These are phyloP conservation scores for Hydroisotoma schaefferi DNA, from an alignment of 2,888 invertebrate species.

Conservation along the genomic window DNA sequence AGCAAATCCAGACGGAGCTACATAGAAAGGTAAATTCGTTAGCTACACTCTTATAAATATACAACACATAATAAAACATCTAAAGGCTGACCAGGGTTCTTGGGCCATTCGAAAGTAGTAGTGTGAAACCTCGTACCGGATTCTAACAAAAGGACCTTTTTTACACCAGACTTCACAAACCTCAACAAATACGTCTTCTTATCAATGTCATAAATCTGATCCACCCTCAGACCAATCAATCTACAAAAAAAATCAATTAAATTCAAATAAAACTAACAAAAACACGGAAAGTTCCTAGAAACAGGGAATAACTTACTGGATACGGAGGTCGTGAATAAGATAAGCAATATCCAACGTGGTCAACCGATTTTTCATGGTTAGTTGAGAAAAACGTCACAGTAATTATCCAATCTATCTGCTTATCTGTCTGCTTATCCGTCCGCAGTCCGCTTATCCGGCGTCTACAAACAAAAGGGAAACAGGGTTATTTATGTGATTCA, in stretches of 20 bases:
- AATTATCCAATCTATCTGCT: too few species aligned
- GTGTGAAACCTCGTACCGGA: conserved; percentile 91
- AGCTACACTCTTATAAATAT: neutral
- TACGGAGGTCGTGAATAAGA: conserved; percentile 73
- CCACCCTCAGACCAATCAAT: conserved; percentile 84
- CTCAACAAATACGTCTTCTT: conserved; percentile 91
- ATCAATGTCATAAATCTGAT: conserved; percentile 97
- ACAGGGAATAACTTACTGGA: too few species aligned
- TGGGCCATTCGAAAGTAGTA: conserved; percentile 97
- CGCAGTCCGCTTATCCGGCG: too few species aligned
- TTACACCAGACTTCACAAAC: conserved; percentile 78
- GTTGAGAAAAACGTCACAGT: too few species aligned
- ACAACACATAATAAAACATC: too few species aligned
- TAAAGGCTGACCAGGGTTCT: conserved; percentile 62
- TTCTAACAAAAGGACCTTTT: conserved; percentile 82
- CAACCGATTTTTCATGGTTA: conserved; percentile 84
- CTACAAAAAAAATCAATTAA: conserved; percentile 56
- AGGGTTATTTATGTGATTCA: too few species aligned
- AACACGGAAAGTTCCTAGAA: too few species aligned
- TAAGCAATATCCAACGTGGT: conserved; percentile 90
- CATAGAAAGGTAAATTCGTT: neutral
- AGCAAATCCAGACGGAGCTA: conserved; percentile 89
- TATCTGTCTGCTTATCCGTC: too few species aligned
- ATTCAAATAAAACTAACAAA: too few species aligned
- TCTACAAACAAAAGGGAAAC: too few species aligned